These are phyloP conservation scores for Dynastes maya DNA, from an alignment of 2,888 invertebrate genomes.

Conservation along the genomic window DNA sequence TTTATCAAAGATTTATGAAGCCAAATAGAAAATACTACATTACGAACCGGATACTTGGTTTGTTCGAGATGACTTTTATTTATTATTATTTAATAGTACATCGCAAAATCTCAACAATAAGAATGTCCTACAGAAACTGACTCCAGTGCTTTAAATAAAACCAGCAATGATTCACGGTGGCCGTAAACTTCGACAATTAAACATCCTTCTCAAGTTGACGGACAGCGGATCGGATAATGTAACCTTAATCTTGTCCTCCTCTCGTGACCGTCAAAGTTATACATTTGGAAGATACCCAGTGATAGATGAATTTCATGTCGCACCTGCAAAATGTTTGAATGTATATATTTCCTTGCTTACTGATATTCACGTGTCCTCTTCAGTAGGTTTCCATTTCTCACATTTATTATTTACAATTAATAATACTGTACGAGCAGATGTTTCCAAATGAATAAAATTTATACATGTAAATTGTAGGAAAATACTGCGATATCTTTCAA, in stretches of 20 bases:
- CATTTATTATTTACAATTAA: too few species aligned
- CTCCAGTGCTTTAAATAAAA: conserved; percentile 24
- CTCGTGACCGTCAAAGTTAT: conserved; percentile 6
- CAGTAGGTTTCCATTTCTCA: too few species aligned
- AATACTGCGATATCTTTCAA: too few species aligned
- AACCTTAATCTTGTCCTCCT: conserved; percentile 18
- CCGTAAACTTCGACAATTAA: conserved; percentile 38
- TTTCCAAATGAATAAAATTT: too few species aligned
- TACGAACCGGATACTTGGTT: neutral
- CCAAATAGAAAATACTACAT: neutral
- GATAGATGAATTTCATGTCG: neutral
- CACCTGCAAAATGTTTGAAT: neutral
- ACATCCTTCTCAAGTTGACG: conserved; percentile 35
- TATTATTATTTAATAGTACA: conserved; percentile 4
- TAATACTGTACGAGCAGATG: too few species aligned
- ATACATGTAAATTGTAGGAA: too few species aligned
- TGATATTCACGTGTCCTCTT: too few species aligned
- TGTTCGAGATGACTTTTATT: neutral
- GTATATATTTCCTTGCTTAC: too few species aligned
- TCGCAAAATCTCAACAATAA: conserved; percentile 23
- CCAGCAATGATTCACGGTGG: conserved; percentile 7
- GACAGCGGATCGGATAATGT: conserved; percentile 30
- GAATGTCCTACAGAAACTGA: neutral
- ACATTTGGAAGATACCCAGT: neutral
- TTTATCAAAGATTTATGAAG: neutral